A percentile compares a stretch with the other conserved stretches of the same genome.
Evolutionary conservation across 2,113 vertebrate genomes (phyloP).

Genomic region (Entelurus aequoreus): DNA sequence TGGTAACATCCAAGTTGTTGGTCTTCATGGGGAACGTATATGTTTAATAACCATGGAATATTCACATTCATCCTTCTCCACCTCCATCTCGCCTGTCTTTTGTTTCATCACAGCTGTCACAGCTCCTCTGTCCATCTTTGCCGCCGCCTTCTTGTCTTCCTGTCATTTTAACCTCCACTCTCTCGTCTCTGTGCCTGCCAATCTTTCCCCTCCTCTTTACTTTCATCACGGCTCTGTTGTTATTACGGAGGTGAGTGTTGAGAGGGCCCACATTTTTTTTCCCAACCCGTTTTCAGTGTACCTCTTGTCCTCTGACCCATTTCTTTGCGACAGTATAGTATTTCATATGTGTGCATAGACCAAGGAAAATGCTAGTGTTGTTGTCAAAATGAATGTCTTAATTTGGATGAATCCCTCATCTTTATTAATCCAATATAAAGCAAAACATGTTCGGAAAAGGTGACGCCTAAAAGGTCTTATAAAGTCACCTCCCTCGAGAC

Average conservation of each 20-base stretch:
- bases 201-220: slow-evolving; percentile 2
- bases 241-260: neutral
- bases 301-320: neutral
- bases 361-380: too few relatives aligned
- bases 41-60: neutral
- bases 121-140: neutral
- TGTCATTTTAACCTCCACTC: slow-evolving; percentile 6
- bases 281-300: neutral
- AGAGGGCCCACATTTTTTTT: neutral
- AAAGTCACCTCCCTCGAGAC: too few relatives aligned
- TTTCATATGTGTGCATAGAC: neutral
- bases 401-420: too few relatives aligned
- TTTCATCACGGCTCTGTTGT: slow-evolving; percentile 7
- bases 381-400: too few relatives aligned
- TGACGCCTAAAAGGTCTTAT: too few relatives aligned
- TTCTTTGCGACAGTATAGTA: neutral
- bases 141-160: neutral
- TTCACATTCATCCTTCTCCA: neutral
- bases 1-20: neutral
- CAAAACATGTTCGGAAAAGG: too few relatives aligned
- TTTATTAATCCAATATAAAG: too few relatives aligned
- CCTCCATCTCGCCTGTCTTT: neutral
- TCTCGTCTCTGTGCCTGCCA: slow-evolving; percentile 4
- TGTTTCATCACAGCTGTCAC: slow-evolving; percentile 6
- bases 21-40: neutral